These are phyloP conservation scores for Leptestheria dahalacensis DNA, from an alignment of 1,140 invertebrate genomes.

Conservation along the genomic window DNA sequence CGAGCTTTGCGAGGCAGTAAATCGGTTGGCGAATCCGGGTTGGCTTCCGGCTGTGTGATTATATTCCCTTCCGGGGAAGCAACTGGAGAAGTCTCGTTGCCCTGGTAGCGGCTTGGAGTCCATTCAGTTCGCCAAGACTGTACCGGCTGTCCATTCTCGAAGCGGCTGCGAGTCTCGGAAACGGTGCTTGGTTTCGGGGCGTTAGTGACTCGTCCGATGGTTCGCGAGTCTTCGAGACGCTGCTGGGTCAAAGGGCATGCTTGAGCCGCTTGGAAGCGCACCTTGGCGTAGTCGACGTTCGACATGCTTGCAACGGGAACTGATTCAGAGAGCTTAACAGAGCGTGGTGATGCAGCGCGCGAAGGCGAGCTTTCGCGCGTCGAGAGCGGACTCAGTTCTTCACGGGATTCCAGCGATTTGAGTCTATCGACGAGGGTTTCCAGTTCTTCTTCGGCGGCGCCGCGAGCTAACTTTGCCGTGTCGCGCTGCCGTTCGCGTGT, in stretches of 20 bases:
- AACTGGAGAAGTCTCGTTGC: conserved; percentile 25
- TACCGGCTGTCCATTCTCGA: conserved; percentile 23
- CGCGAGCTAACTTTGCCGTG: conserved; percentile 4
- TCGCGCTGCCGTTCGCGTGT: conserved; percentile 9
- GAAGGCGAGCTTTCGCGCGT: conserved; percentile 25
- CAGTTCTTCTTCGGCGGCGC: conserved; percentile 20
- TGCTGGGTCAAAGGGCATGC: conserved; percentile 33
- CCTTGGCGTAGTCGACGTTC: conserved; percentile 46
- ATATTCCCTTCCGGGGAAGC: conserved; percentile 14
- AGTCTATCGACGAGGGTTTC: conserved; percentile 17
- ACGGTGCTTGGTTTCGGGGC: conserved; percentile 18
- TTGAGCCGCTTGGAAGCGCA: conserved; percentile 42
- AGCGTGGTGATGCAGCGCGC: background rate
- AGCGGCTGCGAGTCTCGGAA: conserved; percentile 23
- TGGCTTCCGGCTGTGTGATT: conserved; percentile 24
- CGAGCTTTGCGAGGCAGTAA: conserved; percentile 21
- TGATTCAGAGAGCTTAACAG: conserved; percentile 10
- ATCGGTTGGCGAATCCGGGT: conserved; percentile 31
- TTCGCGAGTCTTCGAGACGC: conserved; percentile 37
- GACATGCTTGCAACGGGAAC: conserved; percentile 25
- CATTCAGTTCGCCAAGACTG: conserved; percentile 21
- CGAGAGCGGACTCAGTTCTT: conserved; percentile 18
- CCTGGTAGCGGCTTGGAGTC: conserved; percentile 25
- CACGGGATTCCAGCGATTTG: conserved; percentile 3
- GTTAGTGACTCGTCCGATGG: conserved; percentile 26